phyloP scores from a whole-genome alignment of 1,140 invertebrate genomes.

The Dreissena rostriformis region DNA sequence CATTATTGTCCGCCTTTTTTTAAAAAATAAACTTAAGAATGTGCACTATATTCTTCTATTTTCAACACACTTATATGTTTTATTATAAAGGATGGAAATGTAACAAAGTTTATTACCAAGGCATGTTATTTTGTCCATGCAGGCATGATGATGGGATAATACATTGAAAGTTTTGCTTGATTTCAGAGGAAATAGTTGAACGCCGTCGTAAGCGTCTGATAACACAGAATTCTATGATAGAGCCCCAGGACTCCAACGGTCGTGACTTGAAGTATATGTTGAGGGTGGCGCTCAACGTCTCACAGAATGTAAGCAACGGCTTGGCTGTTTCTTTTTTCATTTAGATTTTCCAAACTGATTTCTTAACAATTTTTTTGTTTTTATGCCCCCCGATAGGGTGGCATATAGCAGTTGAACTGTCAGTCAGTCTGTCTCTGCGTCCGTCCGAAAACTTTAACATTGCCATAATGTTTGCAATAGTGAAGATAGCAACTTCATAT shows the following conservation, averaged over 20 bases:
- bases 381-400: no score
- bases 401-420: no score
- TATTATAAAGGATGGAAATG: not conserved
- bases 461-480: no score
- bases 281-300: constrained; percentile 4
- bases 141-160: not conserved
- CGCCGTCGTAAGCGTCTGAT: not conserved
- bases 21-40: not conserved
- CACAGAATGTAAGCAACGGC: constrained; percentile 15
- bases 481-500: no score
- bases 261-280: constrained; percentile 21
- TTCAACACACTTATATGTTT: no score
- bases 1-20: no score
- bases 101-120: not conserved
- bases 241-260: constrained; percentile 7
- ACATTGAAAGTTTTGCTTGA: no score
- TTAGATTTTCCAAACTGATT: no score
- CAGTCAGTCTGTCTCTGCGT: no score
- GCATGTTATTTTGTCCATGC: not conserved
- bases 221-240: constrained; percentile 7
- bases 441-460: no score
- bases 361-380: no score
- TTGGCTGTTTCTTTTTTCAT: no score
- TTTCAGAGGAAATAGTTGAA: constrained; percentile 17
- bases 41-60: not conserved